Conservation (phyloP, 2,888 invertebrate species). For the Cheiracanthium punctorium region DNA sequence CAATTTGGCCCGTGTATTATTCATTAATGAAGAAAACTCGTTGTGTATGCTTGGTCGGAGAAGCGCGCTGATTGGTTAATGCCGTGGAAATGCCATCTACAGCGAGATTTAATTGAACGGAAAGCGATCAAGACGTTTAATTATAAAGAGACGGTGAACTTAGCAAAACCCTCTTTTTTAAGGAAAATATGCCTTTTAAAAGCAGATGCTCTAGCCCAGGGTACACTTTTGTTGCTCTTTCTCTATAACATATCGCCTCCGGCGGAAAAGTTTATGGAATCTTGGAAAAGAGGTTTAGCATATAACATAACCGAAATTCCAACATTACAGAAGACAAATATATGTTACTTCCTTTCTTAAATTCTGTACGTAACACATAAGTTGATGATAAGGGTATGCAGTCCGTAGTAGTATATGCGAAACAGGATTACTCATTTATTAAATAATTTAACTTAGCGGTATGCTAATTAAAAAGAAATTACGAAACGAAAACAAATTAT, state of each 20-base stretch:
- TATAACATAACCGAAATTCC: not conserved
- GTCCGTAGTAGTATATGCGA: too few species aligned
- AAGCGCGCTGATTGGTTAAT: constrained; percentile 62
- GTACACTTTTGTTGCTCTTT: constrained; percentile 1
- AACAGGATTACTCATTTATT: too few species aligned
- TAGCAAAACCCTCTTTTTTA: constrained; percentile 36
- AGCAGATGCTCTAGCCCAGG: constrained; percentile 11
- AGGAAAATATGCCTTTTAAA: constrained; percentile 21
- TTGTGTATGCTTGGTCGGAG: constrained; percentile 66
- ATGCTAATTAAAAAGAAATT: too few species aligned
- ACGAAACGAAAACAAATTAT: too few species aligned
- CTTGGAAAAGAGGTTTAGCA: not conserved
- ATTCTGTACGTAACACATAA: too few species aligned
- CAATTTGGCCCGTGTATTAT: constrained; percentile 68
- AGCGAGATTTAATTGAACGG: constrained; percentile 67
- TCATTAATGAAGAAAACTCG: constrained; percentile 69
- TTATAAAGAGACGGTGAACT: constrained; percentile 64
- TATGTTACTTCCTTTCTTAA: too few species aligned
- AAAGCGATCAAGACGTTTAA: constrained; percentile 68
- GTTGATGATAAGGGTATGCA: too few species aligned
- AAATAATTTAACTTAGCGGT: too few species aligned
- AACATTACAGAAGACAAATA: too few species aligned
- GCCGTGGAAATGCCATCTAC: constrained; percentile 64
- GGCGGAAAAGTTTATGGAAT: not conserved
- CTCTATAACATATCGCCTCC: not conserved